Evolutionary conservation across 1,140 invertebrate species (phyloP).

Genomic region (Drosophila chauvacae): DNA sequence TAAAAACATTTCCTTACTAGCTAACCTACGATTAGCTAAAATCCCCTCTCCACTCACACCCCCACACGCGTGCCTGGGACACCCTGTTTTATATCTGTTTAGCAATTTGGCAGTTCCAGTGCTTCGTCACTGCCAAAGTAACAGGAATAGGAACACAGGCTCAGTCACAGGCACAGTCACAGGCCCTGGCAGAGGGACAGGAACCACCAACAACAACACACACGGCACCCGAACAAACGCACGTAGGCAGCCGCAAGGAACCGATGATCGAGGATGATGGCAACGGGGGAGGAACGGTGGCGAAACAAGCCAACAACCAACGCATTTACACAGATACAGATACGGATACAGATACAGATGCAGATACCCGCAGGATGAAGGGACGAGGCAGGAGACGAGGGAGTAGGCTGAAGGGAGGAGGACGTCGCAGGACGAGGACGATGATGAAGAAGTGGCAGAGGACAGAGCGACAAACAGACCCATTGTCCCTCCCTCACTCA

Average conservation of each 20-base stretch:
- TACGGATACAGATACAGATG: constrained; percentile 78
- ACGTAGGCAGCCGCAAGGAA: constrained; percentile 8
- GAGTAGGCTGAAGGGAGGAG: neutral
- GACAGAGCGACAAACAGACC: constrained; percentile 41
- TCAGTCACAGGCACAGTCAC: constrained; percentile 8
- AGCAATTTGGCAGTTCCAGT: constrained; percentile 18
- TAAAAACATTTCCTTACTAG: neutral
- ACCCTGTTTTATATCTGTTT: constrained; percentile 52
- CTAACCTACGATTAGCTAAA: constrained; percentile 4
- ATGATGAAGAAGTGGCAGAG: constrained; percentile 31
- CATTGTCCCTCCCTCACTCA: constrained; percentile 58
- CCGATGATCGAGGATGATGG: constrained; percentile 10
- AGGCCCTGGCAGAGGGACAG: constrained; percentile 6
- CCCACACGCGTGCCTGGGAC: constrained; percentile 22
- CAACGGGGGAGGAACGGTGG: constrained; percentile 23
- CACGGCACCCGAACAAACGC: constrained; percentile 55
- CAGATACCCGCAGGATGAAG: constrained; percentile 43
- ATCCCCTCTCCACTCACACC: constrained; percentile 9
- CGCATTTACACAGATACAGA: constrained; percentile 76
- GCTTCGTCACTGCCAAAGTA: constrained; percentile 52
- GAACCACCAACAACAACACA: constrained; percentile 51
- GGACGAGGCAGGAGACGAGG: constrained; percentile 8
- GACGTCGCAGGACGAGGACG: constrained; percentile 12
- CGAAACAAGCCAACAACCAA: constrained; percentile 61
- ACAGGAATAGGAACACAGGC: constrained; percentile 69